Evolutionary conservation across 2,113 vertebrate genomes (phyloP).

Genomic region (Lophotis ruficrista): DNA sequence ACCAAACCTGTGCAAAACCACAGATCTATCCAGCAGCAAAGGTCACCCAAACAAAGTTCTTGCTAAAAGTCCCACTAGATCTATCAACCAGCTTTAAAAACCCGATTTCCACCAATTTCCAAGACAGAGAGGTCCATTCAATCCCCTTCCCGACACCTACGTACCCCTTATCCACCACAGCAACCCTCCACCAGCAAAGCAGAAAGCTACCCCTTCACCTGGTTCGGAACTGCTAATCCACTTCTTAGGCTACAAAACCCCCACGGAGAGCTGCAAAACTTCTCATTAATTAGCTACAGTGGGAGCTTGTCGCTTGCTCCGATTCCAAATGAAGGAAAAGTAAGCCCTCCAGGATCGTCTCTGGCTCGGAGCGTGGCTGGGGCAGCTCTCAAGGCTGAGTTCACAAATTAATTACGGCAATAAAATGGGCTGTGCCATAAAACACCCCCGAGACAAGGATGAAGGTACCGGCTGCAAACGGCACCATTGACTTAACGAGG

Average conservation of each 20-base stretch:
- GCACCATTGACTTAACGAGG: neutral
- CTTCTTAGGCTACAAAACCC: neutral
- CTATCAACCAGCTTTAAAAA: neutral
- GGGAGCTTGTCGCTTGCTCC: neutral
- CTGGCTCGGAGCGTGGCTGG: neutral
- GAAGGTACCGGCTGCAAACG: conserved; percentile 29
- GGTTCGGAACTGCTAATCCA: neutral
- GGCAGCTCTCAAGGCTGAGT: conserved; percentile 27
- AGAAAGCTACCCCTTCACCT: neutral
- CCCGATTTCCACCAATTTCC: neutral
- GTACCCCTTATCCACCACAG: neutral
- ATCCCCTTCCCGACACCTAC: neutral
- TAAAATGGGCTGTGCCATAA: conserved; percentile 27
- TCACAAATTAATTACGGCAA: conserved; percentile 62
- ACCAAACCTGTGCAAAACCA: neutral
- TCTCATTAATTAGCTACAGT: neutral
- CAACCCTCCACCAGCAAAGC: neutral
- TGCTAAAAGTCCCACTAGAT: neutral
- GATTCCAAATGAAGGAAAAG: neutral
- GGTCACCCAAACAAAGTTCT: neutral
- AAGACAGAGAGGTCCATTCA: neutral
- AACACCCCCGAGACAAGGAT: neutral
- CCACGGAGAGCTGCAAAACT: neutral
- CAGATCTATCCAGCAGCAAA: neutral
- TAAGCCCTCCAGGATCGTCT: neutral